Evolutionary conservation across 2,888 invertebrate species (phyloP), one percentile per base, ranked within the genome.

Genomic region (Acleris literana): DNA sequence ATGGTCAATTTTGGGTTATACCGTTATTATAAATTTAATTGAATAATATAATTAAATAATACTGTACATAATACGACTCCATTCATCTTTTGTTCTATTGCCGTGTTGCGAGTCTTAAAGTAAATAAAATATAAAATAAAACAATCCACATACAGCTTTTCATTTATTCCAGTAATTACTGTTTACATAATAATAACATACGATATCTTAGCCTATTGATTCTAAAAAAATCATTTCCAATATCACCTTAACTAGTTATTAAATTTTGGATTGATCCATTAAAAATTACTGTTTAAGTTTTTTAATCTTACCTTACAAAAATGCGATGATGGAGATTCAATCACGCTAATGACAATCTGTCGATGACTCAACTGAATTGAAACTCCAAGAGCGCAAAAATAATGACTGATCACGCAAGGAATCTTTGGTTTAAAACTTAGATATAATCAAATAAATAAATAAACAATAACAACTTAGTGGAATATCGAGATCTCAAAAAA

Each of bases 171-270:
- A 92, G 89, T 92, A 89, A 91, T 88, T 92, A 91, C 91, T 90
- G 89, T 89, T 89, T 92, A 92, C 90, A 92, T 87, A 87, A 81
- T 91, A 86, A 88, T 92, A 92, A 91, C 89, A 90, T 92, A 92
- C 86, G 87, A 88, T 90, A 90, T 78, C 92, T 92, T 92, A 92
- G 65, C 74, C 92, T 92, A 92, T 85, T 92, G 90, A 92, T 89
- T 89, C 92, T 92, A 92, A 90, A 92, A 92, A 92, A 92, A 91
- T 91, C 92, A 91, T 90, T 92, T 92, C 91, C 92, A 91, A 91
- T 92, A 91, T 91, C 90, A 88, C 86, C 92, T 92, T 92, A 91
- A 74, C 86, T 91, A 91, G 81, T 90, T 88, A 88, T 86, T 88
- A 85, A 86, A 86, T 81, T 86, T 86, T 83, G 85, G 87, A 90